Evolutionary conservation across 2,888 invertebrate species (phyloP).

Genomic region (Aspidiotus destructor): DNA sequence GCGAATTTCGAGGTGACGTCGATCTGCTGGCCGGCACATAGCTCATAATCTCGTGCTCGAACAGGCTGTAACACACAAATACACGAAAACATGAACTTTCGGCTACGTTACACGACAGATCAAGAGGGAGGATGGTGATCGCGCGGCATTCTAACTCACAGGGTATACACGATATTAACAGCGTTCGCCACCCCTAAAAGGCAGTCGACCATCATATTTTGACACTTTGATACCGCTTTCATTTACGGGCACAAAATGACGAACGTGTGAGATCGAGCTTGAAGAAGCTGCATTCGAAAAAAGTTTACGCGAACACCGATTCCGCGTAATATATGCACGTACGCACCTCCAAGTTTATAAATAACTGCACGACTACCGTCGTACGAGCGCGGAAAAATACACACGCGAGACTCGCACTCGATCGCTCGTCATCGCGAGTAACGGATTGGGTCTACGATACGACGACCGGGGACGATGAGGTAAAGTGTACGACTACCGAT

Average conservation of each 20-base stretch:
- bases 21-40: slow-evolving; percentile 65
- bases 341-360: no score
- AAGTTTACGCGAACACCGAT: no score
- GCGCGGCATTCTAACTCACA: slow-evolving; percentile 11
- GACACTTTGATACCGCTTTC: neutral
- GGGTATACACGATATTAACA: slow-evolving; percentile 18
- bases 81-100: slow-evolving; percentile 9
- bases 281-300: no score
- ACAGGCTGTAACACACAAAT: slow-evolving; percentile 59
- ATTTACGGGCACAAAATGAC: neutral
- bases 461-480: no score
- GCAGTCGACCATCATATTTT: slow-evolving; percentile 6
- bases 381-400: no score
- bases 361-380: no score
- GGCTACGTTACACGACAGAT: neutral
- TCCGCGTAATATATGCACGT: no score
- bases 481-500: no score
- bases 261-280: no score
- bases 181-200: slow-evolving; percentile 20
- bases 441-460: no score
- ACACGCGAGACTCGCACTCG: no score
- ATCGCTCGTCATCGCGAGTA: no score
- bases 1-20: slow-evolving; percentile 50
- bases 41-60: slow-evolving; percentile 97
- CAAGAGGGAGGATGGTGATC: neutral